A percentile compares a stretch with the other conserved stretches of the same genome.
These are phyloP conservation scores for Indicator indicator DNA, from an alignment of 2,113 vertebrate genomes.

Conservation along the genomic window DNA sequence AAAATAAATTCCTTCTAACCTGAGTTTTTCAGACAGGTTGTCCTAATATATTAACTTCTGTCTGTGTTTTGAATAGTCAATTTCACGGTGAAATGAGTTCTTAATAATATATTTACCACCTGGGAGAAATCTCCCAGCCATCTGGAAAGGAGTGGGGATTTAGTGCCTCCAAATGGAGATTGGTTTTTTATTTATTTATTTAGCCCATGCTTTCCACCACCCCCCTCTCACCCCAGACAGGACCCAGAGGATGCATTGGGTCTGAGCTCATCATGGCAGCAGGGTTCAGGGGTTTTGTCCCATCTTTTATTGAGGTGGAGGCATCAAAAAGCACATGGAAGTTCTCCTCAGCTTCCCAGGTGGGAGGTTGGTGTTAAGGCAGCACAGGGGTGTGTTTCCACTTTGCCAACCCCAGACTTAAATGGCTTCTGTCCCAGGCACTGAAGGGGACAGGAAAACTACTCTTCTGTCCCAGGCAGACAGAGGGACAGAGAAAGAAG, in stretches of 20 bases:
- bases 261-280: fast-evolving
- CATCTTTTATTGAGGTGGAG: fast-evolving
- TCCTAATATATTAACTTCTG: conserved; percentile 88
- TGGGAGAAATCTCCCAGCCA: conserved; percentile 86
- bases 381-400: fast-evolving
- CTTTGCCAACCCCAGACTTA: not conserved
- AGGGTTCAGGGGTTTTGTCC: not conserved
- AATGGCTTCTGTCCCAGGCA: not conserved
- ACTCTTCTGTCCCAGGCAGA: no score
- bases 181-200: conserved; percentile 77
- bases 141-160: conserved; percentile 83
- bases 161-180: conserved; percentile 81
- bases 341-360: not conserved
- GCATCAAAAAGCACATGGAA: not conserved
- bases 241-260: not conserved
- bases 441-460: not conserved
- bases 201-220: conserved; percentile 10
- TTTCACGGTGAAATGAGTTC: conserved; percentile 89
- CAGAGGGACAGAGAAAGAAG: no score
- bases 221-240: not conserved
- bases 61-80: conserved; percentile 88
- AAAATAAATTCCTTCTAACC: conserved; percentile 82
- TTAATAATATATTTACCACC: conserved; percentile 90
- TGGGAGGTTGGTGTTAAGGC: not conserved
- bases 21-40: conserved; percentile 82